Base-by-base conservation (phyloP, 2,888 invertebrate genomes). In the Drosophila nr. perissopoda region DNA sequence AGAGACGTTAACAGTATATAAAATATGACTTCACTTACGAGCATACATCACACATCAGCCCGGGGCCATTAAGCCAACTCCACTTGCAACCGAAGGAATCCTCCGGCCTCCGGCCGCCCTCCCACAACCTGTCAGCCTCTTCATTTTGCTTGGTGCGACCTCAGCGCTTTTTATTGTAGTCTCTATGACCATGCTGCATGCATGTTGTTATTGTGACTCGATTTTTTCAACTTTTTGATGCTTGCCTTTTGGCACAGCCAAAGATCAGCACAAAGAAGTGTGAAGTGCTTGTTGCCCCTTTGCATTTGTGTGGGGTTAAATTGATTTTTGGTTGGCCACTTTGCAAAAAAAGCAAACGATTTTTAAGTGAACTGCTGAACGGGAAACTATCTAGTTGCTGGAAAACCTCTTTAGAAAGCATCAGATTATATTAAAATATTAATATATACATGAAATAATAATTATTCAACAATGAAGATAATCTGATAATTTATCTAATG, bases 1-100 rank as follows among this genome's bases (percentile, higher is more conserved):
- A 69, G 70, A 31, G 62, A 67, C 64, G 74, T 79, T 89, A 80
- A 91, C 79, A 81, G 72, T 83, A 85, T 89, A 92, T 92, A 89
- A 92, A 91, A 92, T 92, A 91, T 92, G 92, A 91, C 90, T 92
- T 91, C 90, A 91, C 92, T 92, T 91, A 91, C 84, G 68, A 63
- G 38, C 36, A 73, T 64, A 84, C 88, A 89, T 90, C 91, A 82
- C 87, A 84, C 82, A 78, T 73, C 83, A 85, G 77, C 91, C 88
- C 81, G 84, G 74, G 84, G 92, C 90, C 91, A 92, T 91, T 91
- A 89, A 86, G 92, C 76, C 76, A 74, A 29, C 79, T 57, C 49
- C 53, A 57, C 40, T 56, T 48, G 18, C 58, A 54, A 36, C 67
- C 63, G 49, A 72, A 76, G 61, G 70, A 74, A 52, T 57, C 61